A percentile compares a stretch with the other conserved stretches of the same genome.
Conservation (phyloP, 2,888 invertebrate genomes). For the Caenorhabditis becei region DNA sequence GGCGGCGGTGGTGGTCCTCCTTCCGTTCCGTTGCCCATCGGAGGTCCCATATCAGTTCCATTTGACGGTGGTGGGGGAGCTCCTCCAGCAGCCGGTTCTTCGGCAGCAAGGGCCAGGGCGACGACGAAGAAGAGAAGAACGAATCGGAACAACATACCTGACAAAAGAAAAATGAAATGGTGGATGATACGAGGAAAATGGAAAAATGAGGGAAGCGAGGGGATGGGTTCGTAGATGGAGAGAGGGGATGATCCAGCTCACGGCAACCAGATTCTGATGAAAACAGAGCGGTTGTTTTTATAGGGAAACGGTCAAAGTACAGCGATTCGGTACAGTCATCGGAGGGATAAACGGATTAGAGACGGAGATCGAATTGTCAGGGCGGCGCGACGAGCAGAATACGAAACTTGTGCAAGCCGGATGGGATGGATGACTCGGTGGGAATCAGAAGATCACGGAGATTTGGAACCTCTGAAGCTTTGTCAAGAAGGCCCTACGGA, state of each 20-base stretch:
- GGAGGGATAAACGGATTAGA: conserved; percentile 7
- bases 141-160: conserved; percentile 32
- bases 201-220: not conserved
- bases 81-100: not conserved
- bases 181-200: not conserved
- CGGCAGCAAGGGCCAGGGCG: not conserved
- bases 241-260: conserved; percentile 13
- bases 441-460: too few relatives aligned
- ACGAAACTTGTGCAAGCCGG: too few relatives aligned
- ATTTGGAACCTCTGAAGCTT: too few relatives aligned
- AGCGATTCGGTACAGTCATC: conserved; percentile 38
- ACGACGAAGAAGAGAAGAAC: conserved; percentile 16
- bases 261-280: conserved; percentile 10
- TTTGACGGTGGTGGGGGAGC: conserved; percentile 31
- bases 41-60: conserved; percentile 26
- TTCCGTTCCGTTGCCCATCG: conserved; percentile 35
- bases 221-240: not conserved
- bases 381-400: not conserved
- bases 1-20: conserved; percentile 22
- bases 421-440: too few relatives aligned
- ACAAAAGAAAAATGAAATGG: not conserved
- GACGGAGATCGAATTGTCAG: not conserved
- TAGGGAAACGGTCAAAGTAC: conserved; percentile 33
- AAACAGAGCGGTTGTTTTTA: conserved; percentile 15
- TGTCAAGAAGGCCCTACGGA: too few relatives aligned